Conservation (phyloP, 2,797 vertebrate species). For the Taenioides sp. region DNA sequence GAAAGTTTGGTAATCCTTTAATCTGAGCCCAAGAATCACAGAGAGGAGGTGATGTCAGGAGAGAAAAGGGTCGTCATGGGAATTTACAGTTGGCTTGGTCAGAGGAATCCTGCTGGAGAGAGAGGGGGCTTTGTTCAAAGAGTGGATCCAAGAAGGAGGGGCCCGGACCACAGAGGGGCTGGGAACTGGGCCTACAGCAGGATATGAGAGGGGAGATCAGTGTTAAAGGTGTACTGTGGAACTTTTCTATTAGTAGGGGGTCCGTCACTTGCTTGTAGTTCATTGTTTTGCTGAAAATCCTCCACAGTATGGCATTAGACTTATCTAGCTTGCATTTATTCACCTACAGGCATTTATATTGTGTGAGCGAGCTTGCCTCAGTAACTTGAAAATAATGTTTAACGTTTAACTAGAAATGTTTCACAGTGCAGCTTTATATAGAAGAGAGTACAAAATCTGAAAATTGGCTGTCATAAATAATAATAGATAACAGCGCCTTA, state of each 20-base stretch:
- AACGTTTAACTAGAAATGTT: too few species aligned
- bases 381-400: too few species aligned
- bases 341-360: too few species aligned
- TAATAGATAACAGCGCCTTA: too few species aligned
- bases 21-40: conserved; percentile 72
- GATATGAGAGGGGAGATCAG: not conserved
- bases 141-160: conserved; percentile 57
- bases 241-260: conserved; percentile 14
- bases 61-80: conserved; percentile 78
- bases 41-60: conserved; percentile 76
- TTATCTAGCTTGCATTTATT: too few species aligned
- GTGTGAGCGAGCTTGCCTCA: too few species aligned
- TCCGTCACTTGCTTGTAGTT: not conserved
- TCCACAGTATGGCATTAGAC: too few species aligned
- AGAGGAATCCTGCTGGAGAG: conserved; percentile 78
- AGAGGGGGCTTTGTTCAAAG: conserved; percentile 66
- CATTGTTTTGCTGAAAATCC: too few species aligned
- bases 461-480: too few species aligned
- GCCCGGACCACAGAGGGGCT: conserved; percentile 35
- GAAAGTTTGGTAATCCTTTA: conserved; percentile 75
- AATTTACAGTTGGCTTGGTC: conserved; percentile 80
- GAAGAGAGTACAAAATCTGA: too few species aligned
- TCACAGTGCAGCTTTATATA: too few species aligned
- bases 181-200: not conserved
- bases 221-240: not conserved